Evolutionary conservation across 2,113 vertebrate species (phyloP).

Genomic region (Erpornis zantholeuca): DNA sequence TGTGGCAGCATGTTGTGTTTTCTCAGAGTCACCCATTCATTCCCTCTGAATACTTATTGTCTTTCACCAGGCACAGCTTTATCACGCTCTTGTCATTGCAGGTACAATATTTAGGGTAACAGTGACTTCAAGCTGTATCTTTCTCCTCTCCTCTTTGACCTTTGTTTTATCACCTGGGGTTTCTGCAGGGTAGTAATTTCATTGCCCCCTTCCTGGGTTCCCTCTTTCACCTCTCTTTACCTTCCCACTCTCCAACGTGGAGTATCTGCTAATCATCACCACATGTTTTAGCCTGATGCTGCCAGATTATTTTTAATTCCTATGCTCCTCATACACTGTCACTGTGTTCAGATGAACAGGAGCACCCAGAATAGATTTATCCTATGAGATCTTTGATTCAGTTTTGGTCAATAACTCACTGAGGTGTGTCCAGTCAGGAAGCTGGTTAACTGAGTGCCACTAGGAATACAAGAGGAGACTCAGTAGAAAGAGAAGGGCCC

Average conservation of each 20-base stretch:
- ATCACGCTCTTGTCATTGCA: neutral
- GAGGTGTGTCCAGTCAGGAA: neutral
- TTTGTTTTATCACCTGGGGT: neutral
- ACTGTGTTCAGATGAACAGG: neutral
- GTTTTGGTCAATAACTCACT: neutral
- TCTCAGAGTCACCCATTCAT: constrained; percentile 41
- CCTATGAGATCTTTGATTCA: neutral
- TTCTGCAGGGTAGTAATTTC: neutral
- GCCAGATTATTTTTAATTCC: neutral
- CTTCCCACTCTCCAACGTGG: neutral
- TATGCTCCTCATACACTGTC: neutral
- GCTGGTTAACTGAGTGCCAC: neutral
- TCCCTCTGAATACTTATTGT: constrained; percentile 22
- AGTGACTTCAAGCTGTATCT: neutral
- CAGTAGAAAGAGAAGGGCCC: neutral
- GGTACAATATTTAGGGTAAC: neutral
- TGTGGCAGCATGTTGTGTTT: constrained; percentile 18
- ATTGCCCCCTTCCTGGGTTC: neutral
- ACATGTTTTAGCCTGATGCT: neutral
- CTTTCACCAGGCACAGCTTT: neutral
- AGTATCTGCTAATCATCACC: neutral
- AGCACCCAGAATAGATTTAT: neutral
- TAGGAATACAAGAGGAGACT: neutral
- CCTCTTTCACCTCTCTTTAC: neutral
- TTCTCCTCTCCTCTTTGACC: neutral